These are phyloP conservation scores for Tetraneura akinire DNA, from an alignment of 1,140 invertebrate species.

Conservation along the genomic window DNA sequence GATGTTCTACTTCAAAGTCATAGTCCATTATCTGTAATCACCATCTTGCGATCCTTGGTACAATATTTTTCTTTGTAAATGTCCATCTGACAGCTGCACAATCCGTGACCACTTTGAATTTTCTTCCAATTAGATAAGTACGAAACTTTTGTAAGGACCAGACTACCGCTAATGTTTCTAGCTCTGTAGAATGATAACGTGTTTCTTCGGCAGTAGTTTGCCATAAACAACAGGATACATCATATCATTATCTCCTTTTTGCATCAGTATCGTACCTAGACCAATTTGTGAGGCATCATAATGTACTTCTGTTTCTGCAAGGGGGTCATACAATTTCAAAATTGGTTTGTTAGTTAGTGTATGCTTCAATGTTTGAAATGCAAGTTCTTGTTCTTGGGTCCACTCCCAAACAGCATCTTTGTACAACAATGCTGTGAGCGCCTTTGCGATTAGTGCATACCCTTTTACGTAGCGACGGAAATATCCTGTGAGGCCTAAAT, in stretches of 20 bases:
- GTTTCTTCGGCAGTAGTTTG: not conserved
- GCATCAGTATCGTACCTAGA: not conserved
- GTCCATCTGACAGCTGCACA: not conserved
- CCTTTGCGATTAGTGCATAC: not conserved
- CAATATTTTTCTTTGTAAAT: not conserved
- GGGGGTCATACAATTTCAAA: not conserved
- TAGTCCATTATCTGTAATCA: not conserved
- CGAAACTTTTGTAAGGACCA: not conserved
- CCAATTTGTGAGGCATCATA: not conserved
- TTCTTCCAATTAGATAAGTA: no score
- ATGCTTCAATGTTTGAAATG: not conserved
- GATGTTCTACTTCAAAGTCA: not conserved
- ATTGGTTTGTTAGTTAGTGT: not conserved
- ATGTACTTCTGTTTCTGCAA: not conserved
- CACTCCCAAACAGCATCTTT: not conserved
- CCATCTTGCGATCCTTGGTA: no score
- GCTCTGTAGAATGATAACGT: not conserved
- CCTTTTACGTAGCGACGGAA: not conserved
- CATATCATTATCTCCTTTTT: not conserved
- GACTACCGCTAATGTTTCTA: not conserved
- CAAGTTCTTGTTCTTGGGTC: not conserved
- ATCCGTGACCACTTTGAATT: not conserved
- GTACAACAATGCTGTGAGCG: not conserved
- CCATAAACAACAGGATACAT: constrained; percentile 3
- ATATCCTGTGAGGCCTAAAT: not conserved